Base-by-base conservation (phyloP, 1,140 invertebrate genomes). In the Atta colombica region DNA sequence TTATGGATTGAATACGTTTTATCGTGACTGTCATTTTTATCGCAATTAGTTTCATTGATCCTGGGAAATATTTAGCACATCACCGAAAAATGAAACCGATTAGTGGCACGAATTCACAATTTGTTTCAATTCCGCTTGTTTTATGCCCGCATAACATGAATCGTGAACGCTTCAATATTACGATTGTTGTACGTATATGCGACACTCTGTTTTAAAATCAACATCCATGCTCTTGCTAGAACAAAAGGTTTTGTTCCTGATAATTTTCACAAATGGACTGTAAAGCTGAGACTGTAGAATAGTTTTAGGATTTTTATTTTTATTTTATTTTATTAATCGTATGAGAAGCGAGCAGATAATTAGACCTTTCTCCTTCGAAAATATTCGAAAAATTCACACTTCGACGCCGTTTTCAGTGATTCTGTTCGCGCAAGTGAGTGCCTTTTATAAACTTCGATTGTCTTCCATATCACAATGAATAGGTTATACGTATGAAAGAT, bases 381-480 rank as follows among this genome's bases (percentile, higher is more conserved):
- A 80, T 7, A 6, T n/a, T 28, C 28, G 12, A 35, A 74, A 72
- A 45, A 18, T 53, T 69, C 35, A 45, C 31, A 28, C 21, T 28
- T 4, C 35, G 53, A 31, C 39, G 55, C 18, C 39, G 68, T 74
- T 84, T 75, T 1, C 55, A 31, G 55, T 84, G 80, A 71, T 39
- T n/a, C 10, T 21, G 28, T 1, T 53, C 12, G 21, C 21, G 63
- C 74, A 87, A 87, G 58, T 69, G 72, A 68, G 88, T 84, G 88
- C 84, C 77, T 74, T 84, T 61, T 74, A 65, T 68, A 58, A 90
- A 90, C 86, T 91, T 69, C 89, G 84, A 93, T 93, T 93, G 93
- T 93, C 93, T 93, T 93, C 93, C 93, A 91, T 91, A 86, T 85
- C 77, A 85, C 81, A 87, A 60, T 61, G 63, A 69, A 25, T 89